phyloP scores from a whole-genome alignment of 2,888 invertebrate species.

The Erebia aethiops region DNA sequence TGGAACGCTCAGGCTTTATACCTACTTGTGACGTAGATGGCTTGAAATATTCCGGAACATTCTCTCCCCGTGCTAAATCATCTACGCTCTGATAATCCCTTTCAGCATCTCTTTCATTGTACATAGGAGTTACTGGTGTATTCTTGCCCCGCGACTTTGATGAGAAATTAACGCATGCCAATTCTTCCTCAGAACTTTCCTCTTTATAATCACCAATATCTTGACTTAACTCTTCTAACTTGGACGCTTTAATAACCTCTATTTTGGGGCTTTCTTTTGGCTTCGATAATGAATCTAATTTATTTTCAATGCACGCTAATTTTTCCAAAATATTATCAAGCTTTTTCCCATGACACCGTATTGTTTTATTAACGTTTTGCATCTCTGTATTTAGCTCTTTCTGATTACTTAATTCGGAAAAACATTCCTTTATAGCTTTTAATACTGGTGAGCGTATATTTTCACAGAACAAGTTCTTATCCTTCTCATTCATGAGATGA shows the following conservation, averaged over 20 bases:
- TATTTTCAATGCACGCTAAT: constrained; percentile 60
- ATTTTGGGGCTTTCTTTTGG: constrained; percentile 35
- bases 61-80: constrained; percentile 52
- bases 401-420: constrained; percentile 53
- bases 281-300: constrained; percentile 45
- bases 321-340: constrained; percentile 61
- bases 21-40: constrained; percentile 42
- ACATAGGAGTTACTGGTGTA: constrained; percentile 38
- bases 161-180: constrained; percentile 47
- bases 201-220: constrained; percentile 55
- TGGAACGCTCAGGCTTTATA: constrained; percentile 54
- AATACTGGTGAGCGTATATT: constrained; percentile 65
- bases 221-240: constrained; percentile 61
- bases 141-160: constrained; percentile 47
- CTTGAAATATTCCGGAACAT: constrained; percentile 41
- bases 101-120: constrained; percentile 33
- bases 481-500: constrained; percentile 70
- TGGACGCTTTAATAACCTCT: constrained; percentile 51
- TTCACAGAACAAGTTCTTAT: constrained; percentile 62
- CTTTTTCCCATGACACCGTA: constrained; percentile 54
- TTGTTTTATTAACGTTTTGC: constrained; percentile 50
- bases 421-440: constrained; percentile 61
- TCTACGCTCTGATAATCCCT: constrained; percentile 26
- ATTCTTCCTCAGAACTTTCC: constrained; percentile 59
- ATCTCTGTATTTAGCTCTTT: constrained; percentile 50